Conservation (phyloP, 2,888 invertebrate species). For the Tanypteryx hageni region DNA sequence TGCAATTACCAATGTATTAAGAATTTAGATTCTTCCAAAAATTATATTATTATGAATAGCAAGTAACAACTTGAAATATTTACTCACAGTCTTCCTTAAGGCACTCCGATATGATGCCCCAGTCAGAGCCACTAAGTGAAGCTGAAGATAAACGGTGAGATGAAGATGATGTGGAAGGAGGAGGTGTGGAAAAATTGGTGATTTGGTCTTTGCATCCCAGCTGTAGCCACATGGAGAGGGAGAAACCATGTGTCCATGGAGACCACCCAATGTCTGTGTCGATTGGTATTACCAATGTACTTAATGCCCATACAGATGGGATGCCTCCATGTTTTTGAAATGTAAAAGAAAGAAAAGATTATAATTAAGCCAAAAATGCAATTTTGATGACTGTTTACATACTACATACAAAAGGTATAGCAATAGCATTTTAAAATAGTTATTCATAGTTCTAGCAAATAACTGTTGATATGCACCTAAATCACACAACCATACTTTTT, state of each 20-base stretch:
- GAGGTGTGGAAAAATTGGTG: constrained; percentile 64
- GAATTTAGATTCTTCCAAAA: too few relatives aligned
- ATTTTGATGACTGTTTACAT: too few relatives aligned
- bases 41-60: too few relatives aligned
- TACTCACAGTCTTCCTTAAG: not conserved
- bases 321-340: constrained; percentile 71
- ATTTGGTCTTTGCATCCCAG: constrained; percentile 73
- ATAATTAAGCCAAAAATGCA: too few relatives aligned
- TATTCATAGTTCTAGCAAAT: too few relatives aligned
- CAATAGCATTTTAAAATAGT: too few relatives aligned
- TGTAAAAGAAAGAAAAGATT: too few relatives aligned
- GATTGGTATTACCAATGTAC: constrained; percentile 73
- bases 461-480: too few relatives aligned
- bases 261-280: constrained; percentile 79
- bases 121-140: constrained; percentile 71
- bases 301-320: constrained; percentile 73
- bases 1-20: too few relatives aligned
- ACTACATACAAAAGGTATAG: not conserved
- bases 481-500: too few relatives aligned
- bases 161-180: constrained; percentile 63
- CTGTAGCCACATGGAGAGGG: constrained; percentile 78
- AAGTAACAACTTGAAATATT: too few relatives aligned
- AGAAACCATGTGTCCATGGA: constrained; percentile 80
- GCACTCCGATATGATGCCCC: constrained; percentile 71
- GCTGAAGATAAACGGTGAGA: not conserved